A percentile compares a stretch with the other conserved stretches of the same genome.
phyloP scores from a whole-genome alignment of 2,888 invertebrate genomes.

The Epsilonema sp. region DNA sequence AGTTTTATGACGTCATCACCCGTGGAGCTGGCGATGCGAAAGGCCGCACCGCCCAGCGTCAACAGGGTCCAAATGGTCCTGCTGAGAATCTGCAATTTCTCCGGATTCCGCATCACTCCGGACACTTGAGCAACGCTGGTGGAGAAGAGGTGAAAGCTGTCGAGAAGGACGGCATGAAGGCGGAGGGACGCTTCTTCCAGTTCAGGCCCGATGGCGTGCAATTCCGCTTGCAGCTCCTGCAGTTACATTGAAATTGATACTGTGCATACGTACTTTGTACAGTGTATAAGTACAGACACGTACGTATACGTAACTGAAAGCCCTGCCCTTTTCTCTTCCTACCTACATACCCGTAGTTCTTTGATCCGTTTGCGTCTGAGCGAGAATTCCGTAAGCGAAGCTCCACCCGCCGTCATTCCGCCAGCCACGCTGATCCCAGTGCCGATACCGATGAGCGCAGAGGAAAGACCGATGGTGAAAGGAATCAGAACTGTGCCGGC shows the following conservation, averaged over 20 bases:
- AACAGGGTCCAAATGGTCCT: background rate
- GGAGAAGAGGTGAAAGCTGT: background rate
- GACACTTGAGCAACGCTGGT: too few relatives aligned
- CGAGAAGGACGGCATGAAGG: background rate
- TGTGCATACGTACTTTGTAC: too few relatives aligned
- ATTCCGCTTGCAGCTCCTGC: background rate
- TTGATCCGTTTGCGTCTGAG: background rate
- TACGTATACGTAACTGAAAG: too few relatives aligned
- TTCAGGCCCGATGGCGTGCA: background rate
- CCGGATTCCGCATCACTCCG: too few relatives aligned
- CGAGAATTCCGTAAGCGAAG: background rate
- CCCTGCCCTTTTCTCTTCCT: too few relatives aligned
- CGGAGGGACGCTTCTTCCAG: background rate
- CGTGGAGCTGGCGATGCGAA: background rate
- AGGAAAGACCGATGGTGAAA: background rate
- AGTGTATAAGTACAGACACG: too few relatives aligned
- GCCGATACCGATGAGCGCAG: background rate
- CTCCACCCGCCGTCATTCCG: background rate
- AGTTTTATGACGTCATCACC: background rate
- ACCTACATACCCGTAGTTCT: background rate
- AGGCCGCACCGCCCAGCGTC: background rate
- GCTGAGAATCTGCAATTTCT: background rate
- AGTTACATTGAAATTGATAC: too few relatives aligned
- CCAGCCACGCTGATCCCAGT: background rate
- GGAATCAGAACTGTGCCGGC: background rate